Conservation (phyloP, 1,140 invertebrate species). For the Drosophila hydei region DNA sequence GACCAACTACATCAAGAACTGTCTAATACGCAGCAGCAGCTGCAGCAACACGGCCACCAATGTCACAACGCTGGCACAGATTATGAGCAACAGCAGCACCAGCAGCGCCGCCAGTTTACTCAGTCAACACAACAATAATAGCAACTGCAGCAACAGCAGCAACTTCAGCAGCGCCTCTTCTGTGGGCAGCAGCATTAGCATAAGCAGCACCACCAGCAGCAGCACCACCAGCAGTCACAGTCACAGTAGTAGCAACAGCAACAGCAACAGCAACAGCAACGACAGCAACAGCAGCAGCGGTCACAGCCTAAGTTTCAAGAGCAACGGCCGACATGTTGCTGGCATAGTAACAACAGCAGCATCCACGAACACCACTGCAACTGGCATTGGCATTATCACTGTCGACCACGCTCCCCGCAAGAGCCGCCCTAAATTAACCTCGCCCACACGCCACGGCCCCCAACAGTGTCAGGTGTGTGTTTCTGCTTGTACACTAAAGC, state of each 20-base stretch:
- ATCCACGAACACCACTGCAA: conserved; percentile 47
- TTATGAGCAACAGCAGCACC: conserved; percentile 82
- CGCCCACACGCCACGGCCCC: conserved; percentile 91
- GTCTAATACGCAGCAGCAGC: conserved; percentile 81
- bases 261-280: conserved; percentile 50
- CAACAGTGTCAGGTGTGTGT: conserved; percentile 90
- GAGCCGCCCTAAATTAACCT: conserved; percentile 89
- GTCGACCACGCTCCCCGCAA: conserved; percentile 85
- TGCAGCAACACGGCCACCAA: conserved; percentile 82
- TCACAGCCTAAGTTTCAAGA: conserved; percentile 59
- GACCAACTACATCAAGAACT: conserved; percentile 79
- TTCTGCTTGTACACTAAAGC: not conserved
- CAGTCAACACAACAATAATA: conserved; percentile 74
- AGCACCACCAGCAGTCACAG: conserved; percentile 41
- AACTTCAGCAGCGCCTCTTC: conserved; percentile 74
- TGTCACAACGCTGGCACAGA: conserved; percentile 82
- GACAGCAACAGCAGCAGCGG: conserved; percentile 55
- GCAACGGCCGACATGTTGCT: conserved; percentile 54
- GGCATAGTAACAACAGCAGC: conserved; percentile 34
- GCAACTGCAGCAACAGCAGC: conserved; percentile 75
- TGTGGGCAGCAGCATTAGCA: conserved; percentile 72
- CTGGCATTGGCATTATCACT: conserved; percentile 66
- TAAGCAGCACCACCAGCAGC: conserved; percentile 59
- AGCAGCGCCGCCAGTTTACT: conserved; percentile 74
- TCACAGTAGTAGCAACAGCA: not conserved